Evolutionary conservation across 2,797 vertebrate genomes (phyloP), one percentile per base, ranked within the genome.

Genomic region (Sebastes kiyomatsui): DNA sequence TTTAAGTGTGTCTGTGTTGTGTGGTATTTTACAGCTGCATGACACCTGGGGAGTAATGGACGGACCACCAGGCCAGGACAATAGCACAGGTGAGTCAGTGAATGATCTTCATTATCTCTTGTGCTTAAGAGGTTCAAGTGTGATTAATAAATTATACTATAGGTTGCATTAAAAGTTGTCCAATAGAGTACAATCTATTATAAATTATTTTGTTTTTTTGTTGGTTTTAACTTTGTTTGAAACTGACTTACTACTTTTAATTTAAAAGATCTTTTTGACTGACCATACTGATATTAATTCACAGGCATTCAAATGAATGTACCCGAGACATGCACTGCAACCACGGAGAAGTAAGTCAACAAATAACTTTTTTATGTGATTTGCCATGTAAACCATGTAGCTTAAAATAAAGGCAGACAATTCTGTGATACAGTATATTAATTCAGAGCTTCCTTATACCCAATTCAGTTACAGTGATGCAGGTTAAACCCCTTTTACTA

Each of bases 271-370:
- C 0, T 1, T 16, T 71, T 66, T 42, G 11, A 69, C 32, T 75
- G 13, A 77, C 25, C 3, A 22, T 9, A 32, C 4, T 3, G 1
- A 71, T 60, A 25, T 61, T 8, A 9, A 55, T 72, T 80, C 32
- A 75, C 65, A 85, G 67, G 60, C 3, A 22, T 11, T 75, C 65
- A 75, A 61, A 55, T 54, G 66, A 73, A 70, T 58, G 23, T 7
- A 27, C 18, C 59, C 1, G 66, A 69, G 27, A 52, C 6, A 7
- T n/a, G 35, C 25, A 6, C 66, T 28, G 20, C 18, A 5, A 64
- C 56, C 22, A 22, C 1, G 0, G 46, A 78, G 62, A 80, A 77
- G 83, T 76, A 67, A 74, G 80, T 80, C 33, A 27, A 8, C 38
- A 59, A 71, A 12, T 52, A 58, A 20, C 60, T 28, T 28, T 28